Evolutionary conservation across 2,797 vertebrate genomes (phyloP), one percentile per base, ranked within the genome.

Genomic region (Erethizon dorsatum): DNA sequence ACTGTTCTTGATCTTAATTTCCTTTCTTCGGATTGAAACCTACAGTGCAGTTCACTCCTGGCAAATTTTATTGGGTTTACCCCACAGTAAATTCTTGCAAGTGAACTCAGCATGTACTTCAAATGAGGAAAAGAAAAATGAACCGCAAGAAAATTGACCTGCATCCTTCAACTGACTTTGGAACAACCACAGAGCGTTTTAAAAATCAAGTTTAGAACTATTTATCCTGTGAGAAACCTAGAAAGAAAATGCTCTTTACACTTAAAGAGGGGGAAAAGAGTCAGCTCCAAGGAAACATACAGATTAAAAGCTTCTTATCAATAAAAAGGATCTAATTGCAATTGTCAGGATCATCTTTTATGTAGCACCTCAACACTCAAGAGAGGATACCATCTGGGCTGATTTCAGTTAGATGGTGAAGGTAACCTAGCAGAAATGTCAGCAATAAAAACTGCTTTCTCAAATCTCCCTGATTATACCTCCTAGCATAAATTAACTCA

Each of bases 301-400:
- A 91, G 71, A 96, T 90, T 94, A 84, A 97, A 97, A 95, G 80
- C 61, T 80, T 96, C 88, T 97, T 95, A 97, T 91, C 92, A 97
- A 95, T 95, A 94, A 87, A 96, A 95, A 92, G 80, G 56, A 95
- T 97, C 97, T 96, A 97, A 97, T 97, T 97, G 84, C 92, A 78
- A 78, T 80, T 94, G 95, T 88, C 94, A 97, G 63, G 85, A 92
- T 79, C 10, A 7, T 97, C 84, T 95, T 95, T 97, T 88, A 90
- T 95, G 50, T 33, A 89, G 56, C 52, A 83, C 69, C 90, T 96
- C 78, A 63, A 28, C 90, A 92, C 90, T 97, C 78, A 83, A 57
- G 90, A 97, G 82, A 97, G 63, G 28, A 79, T 41, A 71, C 65
- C 92, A 96, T 93, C 87, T 95, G 95, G 87, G 93, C 6, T 0